Evolutionary conservation across 2,888 invertebrate genomes (phyloP).

Genomic region (Lasioglossum pauxillum): DNA sequence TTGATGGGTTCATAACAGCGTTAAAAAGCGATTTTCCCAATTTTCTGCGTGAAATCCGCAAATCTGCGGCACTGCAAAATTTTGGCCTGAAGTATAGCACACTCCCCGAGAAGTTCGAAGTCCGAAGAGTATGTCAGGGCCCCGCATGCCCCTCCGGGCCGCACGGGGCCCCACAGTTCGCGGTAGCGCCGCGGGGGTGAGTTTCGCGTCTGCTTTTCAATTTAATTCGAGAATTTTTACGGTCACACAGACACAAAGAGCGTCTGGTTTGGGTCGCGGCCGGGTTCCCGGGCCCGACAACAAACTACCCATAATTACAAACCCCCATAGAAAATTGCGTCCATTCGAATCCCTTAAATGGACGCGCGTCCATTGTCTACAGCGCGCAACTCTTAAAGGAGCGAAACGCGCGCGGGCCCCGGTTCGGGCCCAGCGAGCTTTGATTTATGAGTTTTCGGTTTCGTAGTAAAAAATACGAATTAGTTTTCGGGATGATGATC

Average conservation of each 20-base stretch:
- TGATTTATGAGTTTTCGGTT: slow-evolving; percentile 85
- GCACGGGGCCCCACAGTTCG: not conserved
- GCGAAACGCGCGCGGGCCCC: slow-evolving; percentile 22
- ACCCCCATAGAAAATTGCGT: slow-evolving; percentile 84
- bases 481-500: slow-evolving; percentile 84
- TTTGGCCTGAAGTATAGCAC: not conserved
- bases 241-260: slow-evolving; percentile 73
- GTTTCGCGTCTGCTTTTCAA: slow-evolving; percentile 72
- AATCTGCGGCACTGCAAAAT: not conserved
- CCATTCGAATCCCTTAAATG: slow-evolving; percentile 84
- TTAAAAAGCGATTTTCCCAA: not conserved
- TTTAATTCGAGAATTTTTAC: slow-evolving; percentile 82
- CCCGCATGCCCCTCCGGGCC: too few relatives aligned
- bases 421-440: slow-evolving; percentile 73
- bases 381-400: slow-evolving; percentile 19
- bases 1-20: too few relatives aligned
- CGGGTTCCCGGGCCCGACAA: slow-evolving; percentile 76
- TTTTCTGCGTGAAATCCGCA: not conserved
- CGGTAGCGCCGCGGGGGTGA: not conserved
- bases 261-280: slow-evolving; percentile 40
- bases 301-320: slow-evolving; percentile 84
- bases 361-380: slow-evolving; percentile 81
- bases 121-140: not conserved
- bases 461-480: slow-evolving; percentile 84
- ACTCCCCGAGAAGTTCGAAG: not conserved